Base-by-base conservation (phyloP, 1,140 invertebrate genomes). In the Gonioctena quinquepunctata region DNA sequence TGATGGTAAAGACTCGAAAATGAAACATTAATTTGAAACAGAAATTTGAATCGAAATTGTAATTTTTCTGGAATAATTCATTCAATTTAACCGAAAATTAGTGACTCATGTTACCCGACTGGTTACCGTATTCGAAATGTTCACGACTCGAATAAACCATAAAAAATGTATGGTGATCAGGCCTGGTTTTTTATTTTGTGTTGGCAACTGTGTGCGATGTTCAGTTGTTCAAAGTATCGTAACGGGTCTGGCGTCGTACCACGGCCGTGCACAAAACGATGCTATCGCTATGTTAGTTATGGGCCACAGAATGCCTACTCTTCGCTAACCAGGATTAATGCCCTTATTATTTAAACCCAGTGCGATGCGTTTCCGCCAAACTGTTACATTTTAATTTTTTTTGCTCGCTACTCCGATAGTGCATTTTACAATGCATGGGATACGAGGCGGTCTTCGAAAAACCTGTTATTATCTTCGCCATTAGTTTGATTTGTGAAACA, bases 231-330 rank as follows among this genome's bases (percentile, higher is more conserved):
- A 22, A 27, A 60, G 57, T 26, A 60, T 26, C 57, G 57, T 60
- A 60, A 60, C 57, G 21, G 21, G 57, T 60, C 57, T 60, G 57
- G 25, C 25, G 16, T 54, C 66, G 70, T 71, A 67, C 57, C 48
- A 63, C 60, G 33, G 56, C 66, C 64, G 52, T 52, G 61, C 72
- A 68, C 70, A 74, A 71, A 70, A 70, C 66, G 76, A 77, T 77
- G 71, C 69, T 77, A 77, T 77, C 76, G 66, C n/a, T 60, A 61
- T 60, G 76, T 77, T 76, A 76, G 74, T 77, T 77, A 77, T 77
- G 75, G 76, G 70, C 76, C 70, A 72, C 75, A 76, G 70, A 76
- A 74, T 76, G 72, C 69, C 70, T 74, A 76, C 75, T 74, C 72
- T 66, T 72, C 70, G 72, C 75, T 76, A 74, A 74, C 72, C 69